These are phyloP conservation scores for Cottoperca gobio DNA, from an alignment of 2,797 vertebrate genomes.

Conservation along the genomic window DNA sequence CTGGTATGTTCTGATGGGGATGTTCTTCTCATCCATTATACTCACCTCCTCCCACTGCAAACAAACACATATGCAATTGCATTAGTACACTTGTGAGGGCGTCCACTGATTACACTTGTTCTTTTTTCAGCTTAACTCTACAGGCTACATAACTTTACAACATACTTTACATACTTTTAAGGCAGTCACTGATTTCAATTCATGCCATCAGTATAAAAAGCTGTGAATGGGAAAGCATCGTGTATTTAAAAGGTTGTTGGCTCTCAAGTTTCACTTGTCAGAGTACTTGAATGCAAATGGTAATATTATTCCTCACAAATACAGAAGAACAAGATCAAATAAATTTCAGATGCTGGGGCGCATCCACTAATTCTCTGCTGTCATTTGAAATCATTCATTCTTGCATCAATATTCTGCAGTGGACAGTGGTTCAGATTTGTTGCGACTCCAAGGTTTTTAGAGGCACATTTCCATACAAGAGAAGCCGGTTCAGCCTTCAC, in stretches of 20 bases:
- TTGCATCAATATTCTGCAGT: slow-evolving; percentile 59
- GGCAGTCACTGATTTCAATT: background rate
- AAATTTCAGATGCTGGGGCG: slow-evolving; percentile 26
- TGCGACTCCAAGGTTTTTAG: slow-evolving; percentile 66
- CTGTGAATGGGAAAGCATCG: background rate
- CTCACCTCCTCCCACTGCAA: slow-evolving; percentile 98
- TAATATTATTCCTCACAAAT: slow-evolving; percentile 30
- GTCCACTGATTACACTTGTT: background rate
- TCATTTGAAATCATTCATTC: slow-evolving; percentile 33
- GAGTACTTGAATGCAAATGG: slow-evolving; percentile 10
- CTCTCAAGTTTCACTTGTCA: slow-evolving; percentile 21
- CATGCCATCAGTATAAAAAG: slow-evolving; percentile 6
- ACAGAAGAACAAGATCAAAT: slow-evolving; percentile 15
- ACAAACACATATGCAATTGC: slow-evolving; percentile 24
- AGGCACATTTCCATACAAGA: slow-evolving; percentile 68
- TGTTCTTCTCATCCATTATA: slow-evolving; percentile 99
- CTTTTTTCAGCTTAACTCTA: background rate
- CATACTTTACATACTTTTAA: background rate
- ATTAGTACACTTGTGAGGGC: background rate
- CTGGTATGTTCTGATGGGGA: slow-evolving; percentile 97
- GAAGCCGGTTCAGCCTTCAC: slow-evolving; percentile 64
- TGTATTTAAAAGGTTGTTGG: slow-evolving; percentile 16
- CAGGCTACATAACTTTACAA: background rate
- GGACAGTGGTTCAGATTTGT: slow-evolving; percentile 63
- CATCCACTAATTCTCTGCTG: slow-evolving; percentile 30